Base-by-base conservation (phyloP, 2,888 invertebrate species). In the Lasius fuliginosus region DNA sequence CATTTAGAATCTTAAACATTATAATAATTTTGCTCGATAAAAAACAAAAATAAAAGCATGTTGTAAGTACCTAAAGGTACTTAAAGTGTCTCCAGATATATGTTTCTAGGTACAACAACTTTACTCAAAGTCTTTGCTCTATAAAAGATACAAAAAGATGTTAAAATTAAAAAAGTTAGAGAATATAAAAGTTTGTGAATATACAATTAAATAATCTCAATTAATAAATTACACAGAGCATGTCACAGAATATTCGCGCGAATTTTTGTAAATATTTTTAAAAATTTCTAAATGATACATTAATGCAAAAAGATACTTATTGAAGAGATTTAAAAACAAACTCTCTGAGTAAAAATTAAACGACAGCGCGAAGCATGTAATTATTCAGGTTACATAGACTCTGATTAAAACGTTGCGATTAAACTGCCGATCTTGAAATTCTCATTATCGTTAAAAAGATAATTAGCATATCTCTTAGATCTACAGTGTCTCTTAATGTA, bases 11-110 rank as follows among this genome's bases (percentile, higher is more conserved):
- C 8, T 53, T n/a, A n/a, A 53, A 4, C 53, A n/a, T 53, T 53
- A 49, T 53, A 53, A 53, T 53, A 53, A n/a, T 53, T 53, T 53
- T 53, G 8, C 53, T 53, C n/a, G 53, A 53, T 53, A 53, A n/a
- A 53, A 53, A 53, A 3, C 53, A 53, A n/a, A 53, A 1, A 53
- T 53, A 53, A 3, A 53, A 53, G 53, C 53, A 53, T 53, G 53
- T 53, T 53, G 53, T n/a, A 53, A 23, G 23, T 23, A 23, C 23
- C 2, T 15, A 3, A 46, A 46, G 3, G 3, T 53, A 53, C 8
- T 53, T 53, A 53, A n/a, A 2, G 53, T 6, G 2, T 53, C 8
- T n/a, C 6, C 8, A n/a, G n/a, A 2, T 53, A 53, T n/a, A 53
- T 53, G 6, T 49, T 49, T 49, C 49, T 49, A 49, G 1, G 1